These are phyloP conservation scores for Furnarius figulus DNA, from an alignment of 2,113 vertebrate genomes.

Conservation along the genomic window DNA sequence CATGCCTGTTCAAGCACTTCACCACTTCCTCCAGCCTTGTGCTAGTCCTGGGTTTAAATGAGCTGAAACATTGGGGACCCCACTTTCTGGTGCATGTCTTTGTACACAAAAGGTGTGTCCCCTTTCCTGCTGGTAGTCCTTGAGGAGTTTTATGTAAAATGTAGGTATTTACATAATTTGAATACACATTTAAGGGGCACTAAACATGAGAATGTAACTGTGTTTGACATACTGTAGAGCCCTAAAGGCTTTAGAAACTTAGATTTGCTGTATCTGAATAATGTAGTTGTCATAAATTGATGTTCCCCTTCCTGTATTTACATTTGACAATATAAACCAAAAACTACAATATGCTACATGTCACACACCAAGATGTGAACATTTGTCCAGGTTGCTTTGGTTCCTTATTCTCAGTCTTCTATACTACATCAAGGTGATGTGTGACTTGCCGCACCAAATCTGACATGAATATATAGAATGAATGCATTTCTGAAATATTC, in stretches of 20 bases:
- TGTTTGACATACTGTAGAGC: constrained; percentile 43
- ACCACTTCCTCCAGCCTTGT: background rate
- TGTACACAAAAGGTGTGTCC: background rate
- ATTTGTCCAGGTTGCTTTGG: background rate
- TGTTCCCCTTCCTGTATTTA: background rate
- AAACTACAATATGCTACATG: constrained; percentile 7
- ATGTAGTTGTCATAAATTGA: constrained; percentile 45
- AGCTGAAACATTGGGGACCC: background rate
- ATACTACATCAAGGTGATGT: background rate
- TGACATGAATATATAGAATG: background rate
- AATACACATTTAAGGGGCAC: constrained; percentile 35
- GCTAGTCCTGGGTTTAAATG: background rate
- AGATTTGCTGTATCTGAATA: constrained; percentile 47
- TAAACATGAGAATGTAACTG: background rate
- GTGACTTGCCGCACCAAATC: background rate
- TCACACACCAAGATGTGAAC: background rate
- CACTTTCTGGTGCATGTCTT: background rate
- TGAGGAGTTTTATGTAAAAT: constrained; percentile 41
- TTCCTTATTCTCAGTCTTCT: background rate
- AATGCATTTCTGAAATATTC: background rate
- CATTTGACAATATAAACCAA: background rate
- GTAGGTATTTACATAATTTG: constrained; percentile 58
- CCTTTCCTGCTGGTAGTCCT: background rate
- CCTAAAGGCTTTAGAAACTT: constrained; percentile 58
- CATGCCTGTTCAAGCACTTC: background rate